Evolutionary conservation across 2,888 invertebrate species (phyloP), one percentile per base, ranked within the genome.

Genomic region (Clitarchus hookeri): DNA sequence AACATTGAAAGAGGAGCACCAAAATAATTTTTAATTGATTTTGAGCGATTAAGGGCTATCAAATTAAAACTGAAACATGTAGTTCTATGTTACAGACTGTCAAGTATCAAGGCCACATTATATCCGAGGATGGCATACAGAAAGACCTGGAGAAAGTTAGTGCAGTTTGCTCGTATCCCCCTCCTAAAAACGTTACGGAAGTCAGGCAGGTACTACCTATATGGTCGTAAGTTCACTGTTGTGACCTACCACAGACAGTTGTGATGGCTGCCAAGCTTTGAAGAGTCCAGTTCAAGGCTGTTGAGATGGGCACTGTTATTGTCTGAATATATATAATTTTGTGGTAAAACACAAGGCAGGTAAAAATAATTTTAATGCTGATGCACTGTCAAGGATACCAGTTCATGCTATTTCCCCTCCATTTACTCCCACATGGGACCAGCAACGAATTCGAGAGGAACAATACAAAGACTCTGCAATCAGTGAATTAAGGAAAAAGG

Each of bases 161-260:
- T n/a, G n/a, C n/a, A n/a, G n/a, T n/a, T n/a, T n/a, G n/a, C n/a
- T n/a, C n/a, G n/a, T n/a, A n/a, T n/a, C n/a, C n/a, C n/a, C n/a
- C n/a, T n/a, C n/a, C n/a, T n/a, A n/a, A n/a, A n/a, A n/a, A n/a
- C n/a, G n/a, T n/a, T n/a, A n/a, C n/a, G n/a, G n/a, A n/a, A n/a
- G n/a, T n/a, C n/a, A n/a, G n/a, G n/a, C n/a, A 44, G 87, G n/a
- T 87, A 85, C 6, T 89, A 89, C 78, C 65, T 89, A 6, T 88
- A 87, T 48, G 89, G 88, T 12, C 84, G 84, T 16, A 84, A 84
- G n/a, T 89, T 89, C 80, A 84, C 36, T 27, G 27, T 89, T 11
- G 83, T 88, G 2, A 88, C 88, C 9, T 88, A 88, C 84, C 88
- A 88, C 65, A 48, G 82, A 54, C 87, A 88, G 0, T 83, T 88